A percentile compares a stretch with the other conserved stretches of the same genome.
These are phyloP conservation scores for Jordanella pulchra DNA, from an alignment of 2,797 vertebrate genomes.

Conservation along the genomic window DNA sequence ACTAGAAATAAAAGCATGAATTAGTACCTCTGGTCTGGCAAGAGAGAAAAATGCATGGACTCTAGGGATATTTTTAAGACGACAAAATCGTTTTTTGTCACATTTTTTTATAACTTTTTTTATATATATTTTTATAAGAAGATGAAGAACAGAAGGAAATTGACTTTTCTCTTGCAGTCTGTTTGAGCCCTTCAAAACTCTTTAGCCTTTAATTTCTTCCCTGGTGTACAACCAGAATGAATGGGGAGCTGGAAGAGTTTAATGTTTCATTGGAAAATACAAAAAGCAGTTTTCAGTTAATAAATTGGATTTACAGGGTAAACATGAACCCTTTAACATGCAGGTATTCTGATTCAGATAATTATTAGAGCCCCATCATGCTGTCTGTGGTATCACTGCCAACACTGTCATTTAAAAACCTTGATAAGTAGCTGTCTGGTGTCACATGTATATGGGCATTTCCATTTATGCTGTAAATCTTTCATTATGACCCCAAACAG, in stretches of 20 bases:
- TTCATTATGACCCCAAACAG: conserved; percentile 29
- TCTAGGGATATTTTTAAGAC: too few relatives aligned
- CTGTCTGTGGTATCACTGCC: conserved; percentile 19
- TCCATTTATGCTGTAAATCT: conserved; percentile 28
- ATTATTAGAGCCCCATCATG: conserved; percentile 34
- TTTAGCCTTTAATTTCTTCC: conserved; percentile 11
- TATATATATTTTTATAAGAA: too few relatives aligned
- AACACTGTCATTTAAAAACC: conserved; percentile 37
- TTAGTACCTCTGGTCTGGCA: too few relatives aligned
- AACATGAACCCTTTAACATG: conserved; percentile 50
- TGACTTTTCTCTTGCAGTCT: conserved; percentile 13
- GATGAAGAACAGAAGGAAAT: conserved; percentile 18
- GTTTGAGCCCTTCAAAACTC: conserved; percentile 10
- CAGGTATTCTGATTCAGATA: conserved; percentile 35
- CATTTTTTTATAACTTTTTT: too few relatives aligned
- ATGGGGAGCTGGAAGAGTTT: conserved; percentile 29
- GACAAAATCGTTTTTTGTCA: too few relatives aligned
- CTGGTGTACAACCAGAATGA: conserved; percentile 23
- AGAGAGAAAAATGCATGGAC: too few relatives aligned
- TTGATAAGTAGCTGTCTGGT: conserved; percentile 1
- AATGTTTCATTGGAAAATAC: conserved; percentile 33
- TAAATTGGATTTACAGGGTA: conserved; percentile 50
- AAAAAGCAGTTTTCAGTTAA: conserved; percentile 51
- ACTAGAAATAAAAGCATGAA: too few relatives aligned
- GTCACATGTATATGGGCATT: conserved; percentile 15